Conservation (phyloP, 2,888 invertebrate species). For the Abrostola triplasia region DNA sequence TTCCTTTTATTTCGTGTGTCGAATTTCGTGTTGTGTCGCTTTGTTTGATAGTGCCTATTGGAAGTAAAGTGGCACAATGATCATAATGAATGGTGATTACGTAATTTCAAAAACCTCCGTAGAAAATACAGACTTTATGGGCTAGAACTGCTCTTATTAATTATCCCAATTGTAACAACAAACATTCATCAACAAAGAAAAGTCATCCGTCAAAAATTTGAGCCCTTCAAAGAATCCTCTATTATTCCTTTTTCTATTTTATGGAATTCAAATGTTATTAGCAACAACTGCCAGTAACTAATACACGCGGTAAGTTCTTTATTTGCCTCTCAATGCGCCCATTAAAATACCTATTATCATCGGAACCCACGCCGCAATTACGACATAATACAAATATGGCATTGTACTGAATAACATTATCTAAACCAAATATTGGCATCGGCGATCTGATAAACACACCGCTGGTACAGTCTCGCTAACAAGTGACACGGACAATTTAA, state of each 20-base stretch:
- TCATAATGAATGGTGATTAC: too few relatives aligned
- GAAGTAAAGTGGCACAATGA: not conserved
- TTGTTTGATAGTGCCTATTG: constrained; percentile 29
- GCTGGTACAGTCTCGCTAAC: not conserved
- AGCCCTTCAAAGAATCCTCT: too few relatives aligned
- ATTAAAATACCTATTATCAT: constrained; percentile 4
- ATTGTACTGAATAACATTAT: constrained; percentile 68
- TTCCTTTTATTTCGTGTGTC: constrained; percentile 55
- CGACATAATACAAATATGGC: constrained; percentile 15
- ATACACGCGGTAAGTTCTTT: not conserved
- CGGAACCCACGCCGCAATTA: constrained; percentile 1
- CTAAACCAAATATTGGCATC: constrained; percentile 70
- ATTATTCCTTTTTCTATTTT: too few relatives aligned
- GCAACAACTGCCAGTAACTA: not conserved
- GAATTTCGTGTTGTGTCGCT: constrained; percentile 46
- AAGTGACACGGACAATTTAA: not conserved
- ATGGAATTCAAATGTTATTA: not conserved
- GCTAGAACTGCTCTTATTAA: too few relatives aligned
- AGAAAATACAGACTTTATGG: too few relatives aligned
- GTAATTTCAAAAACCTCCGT: too few relatives aligned
- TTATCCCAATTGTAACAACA: too few relatives aligned
- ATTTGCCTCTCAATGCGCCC: not conserved
- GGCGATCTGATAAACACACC: constrained; percentile 64
- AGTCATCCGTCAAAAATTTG: too few relatives aligned
- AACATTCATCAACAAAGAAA: too few relatives aligned